Conservation (phyloP, 1,140 invertebrate species). For the Camponotus vicinus region DNA sequence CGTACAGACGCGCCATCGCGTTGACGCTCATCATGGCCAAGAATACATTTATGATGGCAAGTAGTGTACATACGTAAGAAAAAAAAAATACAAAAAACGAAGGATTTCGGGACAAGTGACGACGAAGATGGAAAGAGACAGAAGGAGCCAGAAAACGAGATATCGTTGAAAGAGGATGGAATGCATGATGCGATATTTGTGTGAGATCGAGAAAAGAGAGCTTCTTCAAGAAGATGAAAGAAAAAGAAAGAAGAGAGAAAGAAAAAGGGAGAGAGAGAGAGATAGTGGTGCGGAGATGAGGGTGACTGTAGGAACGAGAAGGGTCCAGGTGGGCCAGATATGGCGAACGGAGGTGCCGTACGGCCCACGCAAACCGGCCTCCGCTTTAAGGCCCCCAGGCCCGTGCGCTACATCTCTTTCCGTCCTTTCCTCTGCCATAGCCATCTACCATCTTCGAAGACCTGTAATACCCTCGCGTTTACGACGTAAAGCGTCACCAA, state of each 20-base stretch:
- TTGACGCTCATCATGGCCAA: conserved; percentile 59
- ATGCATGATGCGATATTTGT: neutral
- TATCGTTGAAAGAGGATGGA: conserved; percentile 27
- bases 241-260: neutral
- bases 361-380: conserved; percentile 80
- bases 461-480: conserved; percentile 78
- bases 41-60: conserved; percentile 73
- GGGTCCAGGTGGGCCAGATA: conserved; percentile 71
- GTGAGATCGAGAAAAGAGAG: conserved; percentile 25
- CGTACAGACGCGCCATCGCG: conserved; percentile 4
- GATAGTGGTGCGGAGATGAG: conserved; percentile 30
- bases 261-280: neutral
- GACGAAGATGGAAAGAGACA: neutral
- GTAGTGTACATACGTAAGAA: conserved; percentile 57
- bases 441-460: conserved; percentile 75
- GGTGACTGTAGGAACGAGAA: conserved; percentile 43
- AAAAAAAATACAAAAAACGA: conserved; percentile 55
- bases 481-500: conserved; percentile 74
- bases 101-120: conserved; percentile 46
- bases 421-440: conserved; percentile 46
- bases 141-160: conserved; percentile 22
- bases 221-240: conserved; percentile 26
- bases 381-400: conserved; percentile 69
- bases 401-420: conserved; percentile 64
- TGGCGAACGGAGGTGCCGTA: conserved; percentile 77